These are phyloP conservation scores for Augiades crinisus DNA, from an alignment of 2,888 invertebrate species.

Conservation along the genomic window DNA sequence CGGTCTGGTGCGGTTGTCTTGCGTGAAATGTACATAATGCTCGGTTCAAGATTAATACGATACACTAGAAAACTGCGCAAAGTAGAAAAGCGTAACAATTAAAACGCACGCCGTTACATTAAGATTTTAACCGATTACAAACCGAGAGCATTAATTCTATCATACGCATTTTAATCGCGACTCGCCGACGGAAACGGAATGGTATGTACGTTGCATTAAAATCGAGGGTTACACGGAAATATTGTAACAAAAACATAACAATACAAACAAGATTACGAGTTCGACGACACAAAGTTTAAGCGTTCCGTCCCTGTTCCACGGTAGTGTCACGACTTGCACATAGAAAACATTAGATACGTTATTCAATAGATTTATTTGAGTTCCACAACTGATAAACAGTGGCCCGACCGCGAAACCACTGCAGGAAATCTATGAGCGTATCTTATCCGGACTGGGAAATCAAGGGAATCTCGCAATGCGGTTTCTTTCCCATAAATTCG, in stretches of 20 bases:
- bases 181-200: slow-evolving; percentile 27
- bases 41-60: slow-evolving; percentile 20
- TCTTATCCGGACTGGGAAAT: slow-evolving; percentile 71
- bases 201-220: slow-evolving; percentile 16
- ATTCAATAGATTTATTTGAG: slow-evolving; percentile 72
- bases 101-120: slow-evolving; percentile 9
- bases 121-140: slow-evolving; percentile 1
- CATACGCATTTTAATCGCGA: not conserved
- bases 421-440: slow-evolving; percentile 67
- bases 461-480: slow-evolving; percentile 67
- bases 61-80: slow-evolving; percentile 6
- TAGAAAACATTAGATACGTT: slow-evolving; percentile 60
- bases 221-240: slow-evolving; percentile 31
- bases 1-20: slow-evolving; percentile 37
- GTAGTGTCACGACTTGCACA: slow-evolving; percentile 66
- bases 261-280: slow-evolving; percentile 33
- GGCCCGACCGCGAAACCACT: slow-evolving; percentile 72
- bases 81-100: slow-evolving; percentile 1
- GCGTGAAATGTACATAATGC: slow-evolving; percentile 16
- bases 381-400: slow-evolving; percentile 66
- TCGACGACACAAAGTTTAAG: slow-evolving; percentile 50
- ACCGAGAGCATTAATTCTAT: slow-evolving; percentile 11
- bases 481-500: slow-evolving; percentile 70
- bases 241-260: slow-evolving; percentile 31
- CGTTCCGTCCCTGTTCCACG: slow-evolving; percentile 50